Conservation (phyloP, 2,113 vertebrate genomes). For the Clarias magur region DNA sequence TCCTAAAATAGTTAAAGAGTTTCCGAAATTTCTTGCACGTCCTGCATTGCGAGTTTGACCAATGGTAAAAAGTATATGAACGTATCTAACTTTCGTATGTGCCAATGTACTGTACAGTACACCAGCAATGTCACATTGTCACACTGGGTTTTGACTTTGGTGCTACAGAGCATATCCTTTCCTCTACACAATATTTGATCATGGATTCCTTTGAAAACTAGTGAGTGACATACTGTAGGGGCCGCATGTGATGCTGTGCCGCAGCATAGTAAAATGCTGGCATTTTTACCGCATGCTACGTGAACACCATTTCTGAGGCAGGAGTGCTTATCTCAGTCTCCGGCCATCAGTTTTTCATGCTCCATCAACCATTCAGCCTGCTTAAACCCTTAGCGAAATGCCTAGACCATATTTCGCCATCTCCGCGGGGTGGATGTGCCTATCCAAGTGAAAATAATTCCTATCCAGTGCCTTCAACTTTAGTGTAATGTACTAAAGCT, state of each 20-base stretch:
- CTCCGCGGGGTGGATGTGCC: slow-evolving; percentile 23
- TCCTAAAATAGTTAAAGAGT: slow-evolving; percentile 11
- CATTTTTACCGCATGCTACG: slow-evolving; percentile 67
- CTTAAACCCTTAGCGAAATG: slow-evolving; percentile 55
- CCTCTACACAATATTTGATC: slow-evolving; percentile 43
- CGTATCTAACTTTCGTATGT: background rate
- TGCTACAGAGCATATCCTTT: slow-evolving; percentile 35
- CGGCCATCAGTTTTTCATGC: slow-evolving; percentile 68
- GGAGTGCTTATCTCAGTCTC: slow-evolving; percentile 64
- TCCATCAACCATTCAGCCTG: slow-evolving; percentile 43
- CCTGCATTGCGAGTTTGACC: slow-evolving; percentile 17
- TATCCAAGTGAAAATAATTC: slow-evolving; percentile 24
- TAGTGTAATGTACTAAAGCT: slow-evolving; percentile 14
- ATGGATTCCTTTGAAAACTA: slow-evolving; percentile 52
- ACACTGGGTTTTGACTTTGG: background rate
- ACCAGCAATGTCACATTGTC: background rate
- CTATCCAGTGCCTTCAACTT: slow-evolving; percentile 9
- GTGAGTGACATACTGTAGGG: slow-evolving; percentile 62
- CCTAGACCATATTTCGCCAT: slow-evolving; percentile 20
- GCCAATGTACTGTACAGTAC: background rate
- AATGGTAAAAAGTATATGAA: slow-evolving; percentile 5
- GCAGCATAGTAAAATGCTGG: slow-evolving; percentile 50
- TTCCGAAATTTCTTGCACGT: slow-evolving; percentile 11
- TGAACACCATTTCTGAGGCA: slow-evolving; percentile 70
- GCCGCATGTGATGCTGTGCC: slow-evolving; percentile 58